A percentile compares a stretch with the other conserved stretches of the same genome.
Conservation (phyloP, 2,113 vertebrate genomes). For the Brienomyrus longianalis region DNA sequence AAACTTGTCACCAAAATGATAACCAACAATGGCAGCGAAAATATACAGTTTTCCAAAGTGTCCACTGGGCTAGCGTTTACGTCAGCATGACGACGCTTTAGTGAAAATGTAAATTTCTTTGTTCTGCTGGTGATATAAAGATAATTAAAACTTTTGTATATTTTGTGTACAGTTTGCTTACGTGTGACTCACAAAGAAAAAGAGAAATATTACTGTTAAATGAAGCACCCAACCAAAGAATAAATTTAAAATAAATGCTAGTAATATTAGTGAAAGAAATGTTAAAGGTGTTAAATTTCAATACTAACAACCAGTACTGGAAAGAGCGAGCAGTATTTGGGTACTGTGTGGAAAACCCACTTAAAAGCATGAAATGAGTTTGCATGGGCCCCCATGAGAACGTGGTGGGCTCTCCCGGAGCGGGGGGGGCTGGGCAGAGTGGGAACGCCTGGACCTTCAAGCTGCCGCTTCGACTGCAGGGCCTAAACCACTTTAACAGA, state of each 20-base stretch:
- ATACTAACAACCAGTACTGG: background rate
- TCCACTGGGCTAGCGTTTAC: background rate
- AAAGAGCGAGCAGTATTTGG: background rate
- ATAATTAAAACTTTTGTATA: background rate
- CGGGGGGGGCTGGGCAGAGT: background rate
- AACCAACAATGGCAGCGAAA: background rate
- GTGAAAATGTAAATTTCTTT: background rate
- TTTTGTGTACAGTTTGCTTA: background rate
- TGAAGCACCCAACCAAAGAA: background rate
- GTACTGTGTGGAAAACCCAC: constrained; percentile 5
- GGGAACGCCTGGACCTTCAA: background rate
- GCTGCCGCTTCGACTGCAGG: background rate
- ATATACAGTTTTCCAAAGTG: constrained; percentile 18
- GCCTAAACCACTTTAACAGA: background rate
- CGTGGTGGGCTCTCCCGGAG: background rate
- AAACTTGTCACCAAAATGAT: constrained; percentile 12
- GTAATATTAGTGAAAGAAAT: background rate
- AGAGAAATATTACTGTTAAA: background rate
- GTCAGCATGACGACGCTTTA: background rate
- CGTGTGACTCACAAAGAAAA: background rate
- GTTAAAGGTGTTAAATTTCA: background rate
- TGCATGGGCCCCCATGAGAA: background rate
- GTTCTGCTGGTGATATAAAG: background rate
- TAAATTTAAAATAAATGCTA: background rate
- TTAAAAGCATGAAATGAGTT: constrained; percentile 1